Evolutionary conservation across 2,888 invertebrate genomes (phyloP), one percentile per base, ranked within the genome.

Genomic region (Galerucella pusilla): DNA sequence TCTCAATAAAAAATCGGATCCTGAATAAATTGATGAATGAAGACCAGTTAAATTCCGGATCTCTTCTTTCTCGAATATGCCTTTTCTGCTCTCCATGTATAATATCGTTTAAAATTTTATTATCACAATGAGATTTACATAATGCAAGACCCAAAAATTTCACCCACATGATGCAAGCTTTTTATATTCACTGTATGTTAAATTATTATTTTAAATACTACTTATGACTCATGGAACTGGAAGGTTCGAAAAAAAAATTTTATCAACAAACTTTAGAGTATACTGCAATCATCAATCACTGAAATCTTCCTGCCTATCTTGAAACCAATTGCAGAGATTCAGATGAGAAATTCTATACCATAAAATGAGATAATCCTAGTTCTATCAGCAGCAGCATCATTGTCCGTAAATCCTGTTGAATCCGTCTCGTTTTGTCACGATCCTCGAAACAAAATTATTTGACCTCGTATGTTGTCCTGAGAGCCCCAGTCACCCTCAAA

Each of bases 371-470:
- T 16, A 25, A 54, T 25, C 57, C n/a, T 45, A 59, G 63, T 73
- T 57, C 57, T 68, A 68, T 57, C 49, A 14, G 63, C 45, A 64
- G 45, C 16, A 46, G 9, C 57, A 45, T 54, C 68, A 63, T 73
- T 66, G 28, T 61, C 52, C 46, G 61, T 64, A 73, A 73, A 73
- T 73, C 64, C 68, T 49, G 57, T 69, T 61, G 54, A 49, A 64
- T 73, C 73, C 46, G 63, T 57, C 46, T 75, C 74, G 73, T 68
- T 76, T 74, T 74, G 75, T 75, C 60, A 72, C 64, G 61, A 75
- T 75, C 71, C 52, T 72, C 52, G 52, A 16, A 67, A 76, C 70
- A 74, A 74, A 70, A 74, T 74, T 66, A 74, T 71, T 46, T 66
- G 70, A 74, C 61, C 74, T 70, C 59, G n/a, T 64, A 68, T n/a